Conservation (phyloP, 2,113 vertebrate species). For the Herpetotheres cachinnans region DNA sequence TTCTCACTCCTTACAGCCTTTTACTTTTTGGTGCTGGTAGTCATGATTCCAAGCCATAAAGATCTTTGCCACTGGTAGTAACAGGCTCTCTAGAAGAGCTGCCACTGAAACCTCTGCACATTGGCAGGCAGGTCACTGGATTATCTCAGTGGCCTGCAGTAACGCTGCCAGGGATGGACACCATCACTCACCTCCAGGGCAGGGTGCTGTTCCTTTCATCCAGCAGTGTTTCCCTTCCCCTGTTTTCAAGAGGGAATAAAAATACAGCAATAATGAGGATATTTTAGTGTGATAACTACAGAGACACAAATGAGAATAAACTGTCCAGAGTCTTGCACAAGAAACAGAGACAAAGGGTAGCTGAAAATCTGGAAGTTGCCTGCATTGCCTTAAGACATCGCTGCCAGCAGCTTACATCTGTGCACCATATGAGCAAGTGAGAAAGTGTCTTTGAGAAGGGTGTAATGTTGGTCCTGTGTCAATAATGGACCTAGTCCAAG, state of each 20-base stretch:
- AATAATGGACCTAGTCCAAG: constrained; percentile 43
- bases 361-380: constrained; percentile 8
- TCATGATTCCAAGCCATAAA: not conserved
- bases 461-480: constrained; percentile 37
- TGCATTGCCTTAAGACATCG: not conserved
- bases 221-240: not conserved
- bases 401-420: constrained; percentile 45
- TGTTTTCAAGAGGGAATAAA: not conserved
- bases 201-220: not conserved
- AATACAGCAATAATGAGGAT: not conserved
- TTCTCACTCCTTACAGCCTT: not conserved
- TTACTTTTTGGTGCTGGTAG: not conserved
- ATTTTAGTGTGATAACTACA: not conserved
- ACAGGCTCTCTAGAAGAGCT: not conserved
- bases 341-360: not conserved
- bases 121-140: not conserved
- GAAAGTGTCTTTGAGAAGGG: constrained; percentile 39
- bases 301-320: not conserved
- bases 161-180: rapidly evolving
- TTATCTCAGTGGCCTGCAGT: not conserved
- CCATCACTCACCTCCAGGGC: not conserved
- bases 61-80: not conserved
- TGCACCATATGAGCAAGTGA: constrained; percentile 39
- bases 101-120: not conserved
- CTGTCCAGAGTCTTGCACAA: not conserved